Evolutionary conservation across 2,888 invertebrate genomes (phyloP), one percentile per base, ranked within the genome.

Genomic region (Melanostoma mellinum): DNA sequence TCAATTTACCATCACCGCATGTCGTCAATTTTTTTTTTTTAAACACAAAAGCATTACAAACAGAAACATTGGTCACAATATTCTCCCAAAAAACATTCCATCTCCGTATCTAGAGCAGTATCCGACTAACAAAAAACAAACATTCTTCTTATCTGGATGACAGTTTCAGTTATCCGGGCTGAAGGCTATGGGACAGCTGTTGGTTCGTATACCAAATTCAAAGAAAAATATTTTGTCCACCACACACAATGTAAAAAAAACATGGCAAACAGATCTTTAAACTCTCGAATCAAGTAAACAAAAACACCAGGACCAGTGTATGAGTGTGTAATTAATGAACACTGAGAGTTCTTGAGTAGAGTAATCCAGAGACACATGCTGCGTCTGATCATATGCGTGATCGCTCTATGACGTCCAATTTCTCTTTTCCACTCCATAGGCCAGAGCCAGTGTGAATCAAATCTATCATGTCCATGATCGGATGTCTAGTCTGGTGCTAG

Each of bases 281-380:
- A 2, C 20, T 50, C 46, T 48, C 36, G 46, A 60, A 65, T 73
- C 52, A 78, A 79, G 69, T 60, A 42, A 84, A 75, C 78, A 78
- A 74, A 71, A 78, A 20, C 20, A 20, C 20, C 20, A 20, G 20
- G 20, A 20, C 74, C 69, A 67, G 65, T 80, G 69, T 68, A 74
- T 68, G 74, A 80, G 69, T 63, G 33, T 61, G 75, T 84, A 84
- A 84, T 84, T 84, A 84, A 84, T 71, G 84, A 78, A 73, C 69
- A 63, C 69, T 42, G 69, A 63, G 63, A 46, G 56, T 65, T 78
- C 55, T 67, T 36, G 58, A 44, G 65, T 20, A 20, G 56, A 58
- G 71, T 69, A 55, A 65, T 65, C 36, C 42, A 63, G 55, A 55
- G 52, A 76, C 65, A 72, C 81, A 84, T 74, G 79, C 79, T 75